Conservation (phyloP, 2,888 invertebrate genomes). For the Salpingus planirostris region DNA sequence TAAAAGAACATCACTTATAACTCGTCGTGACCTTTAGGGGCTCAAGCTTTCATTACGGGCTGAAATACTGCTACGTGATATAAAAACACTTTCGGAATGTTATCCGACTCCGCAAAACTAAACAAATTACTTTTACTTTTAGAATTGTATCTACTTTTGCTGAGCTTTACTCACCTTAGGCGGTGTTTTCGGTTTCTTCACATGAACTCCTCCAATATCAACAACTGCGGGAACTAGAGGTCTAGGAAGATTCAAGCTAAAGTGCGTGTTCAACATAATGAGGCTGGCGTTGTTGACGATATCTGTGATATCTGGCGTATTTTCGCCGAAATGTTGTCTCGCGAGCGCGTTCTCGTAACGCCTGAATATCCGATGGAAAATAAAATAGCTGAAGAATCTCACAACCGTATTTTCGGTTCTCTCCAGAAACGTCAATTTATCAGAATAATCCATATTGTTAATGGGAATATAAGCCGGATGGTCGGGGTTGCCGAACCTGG, state of each 20-base stretch:
- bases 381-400: constrained; percentile 12
- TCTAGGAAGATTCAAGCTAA: constrained; percentile 39
- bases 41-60: background rate
- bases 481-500: constrained; percentile 44
- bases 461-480: constrained; percentile 44
- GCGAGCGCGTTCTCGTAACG: constrained; percentile 18
- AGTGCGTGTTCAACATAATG: constrained; percentile 43
- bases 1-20: background rate
- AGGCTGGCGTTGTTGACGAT: constrained; percentile 42
- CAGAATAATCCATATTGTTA: constrained; percentile 38
- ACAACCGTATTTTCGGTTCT: constrained; percentile 39
- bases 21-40: background rate
- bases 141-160: too few relatives aligned
- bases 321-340: constrained; percentile 25
- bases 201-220: constrained; percentile 48
- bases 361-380: constrained; percentile 17
- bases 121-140: too few relatives aligned
- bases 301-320: constrained; percentile 41
- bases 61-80: constrained; percentile 1
- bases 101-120: too few relatives aligned
- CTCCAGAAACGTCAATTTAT: constrained; percentile 33
- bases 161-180: constrained; percentile 23
- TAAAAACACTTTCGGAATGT: too few relatives aligned
- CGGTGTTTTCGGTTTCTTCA: constrained; percentile 28
- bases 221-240: constrained; percentile 42